A percentile compares a stretch with the other conserved stretches of the same genome.
These are phyloP conservation scores for Portunus trituberculatus DNA, from an alignment of 1,140 invertebrate species.

Conservation along the genomic window DNA sequence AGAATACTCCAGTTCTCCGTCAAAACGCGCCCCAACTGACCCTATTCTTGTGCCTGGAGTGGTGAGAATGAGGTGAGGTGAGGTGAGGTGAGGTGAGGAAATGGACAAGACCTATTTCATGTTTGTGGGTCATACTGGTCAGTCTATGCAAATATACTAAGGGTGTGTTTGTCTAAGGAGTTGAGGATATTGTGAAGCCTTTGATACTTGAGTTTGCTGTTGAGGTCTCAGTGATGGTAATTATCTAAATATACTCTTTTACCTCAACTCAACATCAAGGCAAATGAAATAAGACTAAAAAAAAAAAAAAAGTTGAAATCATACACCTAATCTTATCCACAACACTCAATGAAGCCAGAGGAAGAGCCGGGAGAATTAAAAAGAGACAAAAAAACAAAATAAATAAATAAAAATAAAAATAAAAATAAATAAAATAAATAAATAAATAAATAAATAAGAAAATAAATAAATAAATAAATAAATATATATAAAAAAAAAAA, in stretches of 20 bases:
- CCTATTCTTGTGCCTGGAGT: slow-evolving; percentile 71
- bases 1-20: slow-evolving; percentile 72
- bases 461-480: not conserved
- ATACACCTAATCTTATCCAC: too few relatives aligned
- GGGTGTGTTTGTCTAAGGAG: too few relatives aligned
- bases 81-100: too few relatives aligned
- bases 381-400: not conserved
- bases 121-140: too few relatives aligned
- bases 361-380: not conserved
- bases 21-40: slow-evolving; percentile 73
- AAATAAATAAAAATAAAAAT: not conserved
- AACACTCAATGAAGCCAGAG: too few relatives aligned
- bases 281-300: too few relatives aligned
- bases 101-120: too few relatives aligned
- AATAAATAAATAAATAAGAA: not conserved
- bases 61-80: not conserved
- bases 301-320: too few relatives aligned
- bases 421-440: not conserved
- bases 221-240: not conserved
- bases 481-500: not conserved
- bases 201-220: too few relatives aligned
- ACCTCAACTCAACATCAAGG: too few relatives aligned
- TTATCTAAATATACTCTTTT: not conserved
- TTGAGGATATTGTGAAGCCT: too few relatives aligned
- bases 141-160: too few relatives aligned